Evolutionary conservation across 1,140 invertebrate genomes (phyloP), one percentile per base, ranked within the genome.

Genomic region (Drosophila ogumai): DNA sequence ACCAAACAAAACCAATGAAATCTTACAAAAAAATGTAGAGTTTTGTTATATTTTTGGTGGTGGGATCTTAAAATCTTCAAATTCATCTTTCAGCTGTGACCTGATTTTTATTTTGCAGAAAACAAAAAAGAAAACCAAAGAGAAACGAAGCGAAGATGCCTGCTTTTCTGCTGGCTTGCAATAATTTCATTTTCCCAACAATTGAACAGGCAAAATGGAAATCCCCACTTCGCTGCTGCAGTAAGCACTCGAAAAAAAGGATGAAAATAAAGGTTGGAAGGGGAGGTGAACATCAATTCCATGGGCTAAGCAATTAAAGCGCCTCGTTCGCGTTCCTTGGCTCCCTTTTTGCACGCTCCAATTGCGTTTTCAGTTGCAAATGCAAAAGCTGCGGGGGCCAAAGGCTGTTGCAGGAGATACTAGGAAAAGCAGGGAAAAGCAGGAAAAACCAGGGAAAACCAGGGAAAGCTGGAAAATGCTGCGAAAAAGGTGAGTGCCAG

Each of bases 1-100:
- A 87, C 65, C 66, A 74, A 88, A 78, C 57, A 76, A 79, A 78
- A 79, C 73, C 81, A 86, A 74, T 56, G 78, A 90, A 90, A 90
- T 90, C 86, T 90, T 78, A 88, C 69, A 85, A 75, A 63, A 80
- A 69, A 65, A 59, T 36, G 12, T 32, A 8, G 46, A 46, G n/a
- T 46, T 65, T 57, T 72, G 22, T 61, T 34, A 31, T 36, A 31
- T 50, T 50, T 32, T n/a, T 32, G 13, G 38, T 0, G 9, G 5
- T 1, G 17, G 17, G 43, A 22, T 8, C 17, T n/a, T 32, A 22
- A 72, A 72, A 57, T 72, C 68, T 6, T 6, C 0, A 28, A 72
- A 72, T 72, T 58, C 65, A 58, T 72, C 65, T 58, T 72, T 71
- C 41, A 57, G 32, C 68, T 50, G 52, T 72, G 69, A 72, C 69